These are phyloP conservation scores for Peribatodes rhomboidaria DNA, from an alignment of 2,888 invertebrate genomes.

Conservation along the genomic window DNA sequence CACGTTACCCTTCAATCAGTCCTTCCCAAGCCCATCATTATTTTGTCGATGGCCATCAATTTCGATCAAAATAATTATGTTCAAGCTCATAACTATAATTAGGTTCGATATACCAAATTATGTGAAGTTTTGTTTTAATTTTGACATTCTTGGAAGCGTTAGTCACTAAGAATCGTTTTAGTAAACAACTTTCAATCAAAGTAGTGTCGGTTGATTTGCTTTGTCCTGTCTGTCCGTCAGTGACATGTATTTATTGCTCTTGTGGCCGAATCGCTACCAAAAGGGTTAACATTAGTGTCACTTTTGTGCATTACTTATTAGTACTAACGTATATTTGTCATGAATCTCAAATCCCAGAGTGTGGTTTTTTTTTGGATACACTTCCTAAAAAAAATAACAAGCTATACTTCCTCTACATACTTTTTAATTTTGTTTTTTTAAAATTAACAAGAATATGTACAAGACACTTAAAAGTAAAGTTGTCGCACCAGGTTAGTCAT, in stretches of 20 bases:
- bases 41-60: conserved; percentile 50
- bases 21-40: conserved; percentile 51
- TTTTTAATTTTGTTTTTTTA: too few species aligned
- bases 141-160: conserved; percentile 23
- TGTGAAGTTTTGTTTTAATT: conserved; percentile 9
- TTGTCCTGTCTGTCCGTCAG: background rate
- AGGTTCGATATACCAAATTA: conserved; percentile 38
- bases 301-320: too few species aligned
- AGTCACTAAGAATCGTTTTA: conserved; percentile 15
- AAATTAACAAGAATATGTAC: too few species aligned
- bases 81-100: conserved; percentile 52
- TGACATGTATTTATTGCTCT: background rate
- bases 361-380: too few species aligned
- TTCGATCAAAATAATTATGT: conserved; percentile 54
- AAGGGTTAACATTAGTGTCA: background rate
- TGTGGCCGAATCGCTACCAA: background rate
- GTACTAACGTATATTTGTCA: too few species aligned
- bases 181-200: background rate
- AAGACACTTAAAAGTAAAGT: too few species aligned
- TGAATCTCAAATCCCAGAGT: too few species aligned
- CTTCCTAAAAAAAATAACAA: too few species aligned
- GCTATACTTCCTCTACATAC: too few species aligned
- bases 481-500: too few species aligned
- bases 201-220: background rate
- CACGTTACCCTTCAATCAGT: conserved; percentile 47